Conservation (phyloP, 2,113 vertebrate genomes). For the Erythrocercus mccallii region DNA sequence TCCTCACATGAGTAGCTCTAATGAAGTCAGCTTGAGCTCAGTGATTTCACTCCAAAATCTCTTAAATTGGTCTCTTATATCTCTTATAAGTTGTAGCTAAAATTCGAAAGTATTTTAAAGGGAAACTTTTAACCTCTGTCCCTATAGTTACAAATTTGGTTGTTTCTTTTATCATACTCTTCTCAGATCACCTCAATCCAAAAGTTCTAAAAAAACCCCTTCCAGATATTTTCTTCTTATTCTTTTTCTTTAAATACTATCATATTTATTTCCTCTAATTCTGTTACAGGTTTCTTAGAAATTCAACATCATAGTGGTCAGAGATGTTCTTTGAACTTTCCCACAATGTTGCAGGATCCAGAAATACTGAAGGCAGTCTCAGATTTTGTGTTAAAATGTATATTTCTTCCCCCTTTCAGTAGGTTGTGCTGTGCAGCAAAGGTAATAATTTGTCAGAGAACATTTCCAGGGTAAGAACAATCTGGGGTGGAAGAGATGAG, state of each 20-base stretch:
- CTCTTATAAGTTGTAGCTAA: background rate
- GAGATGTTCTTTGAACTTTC: conserved; percentile 1
- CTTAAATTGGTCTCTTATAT: background rate
- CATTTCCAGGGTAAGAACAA: fast-evolving
- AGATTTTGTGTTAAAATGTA: background rate
- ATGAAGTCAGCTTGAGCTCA: conserved; percentile 15
- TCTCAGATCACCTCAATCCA: background rate
- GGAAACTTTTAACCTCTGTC: background rate
- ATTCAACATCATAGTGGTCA: background rate
- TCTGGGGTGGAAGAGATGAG: background rate
- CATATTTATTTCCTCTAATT: background rate
- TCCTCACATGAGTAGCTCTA: conserved; percentile 11
- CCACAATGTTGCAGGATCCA: background rate
- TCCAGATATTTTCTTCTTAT: background rate
- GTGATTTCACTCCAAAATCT: background rate
- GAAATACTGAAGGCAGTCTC: background rate
- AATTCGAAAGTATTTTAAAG: background rate
- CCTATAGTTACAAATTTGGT: background rate
- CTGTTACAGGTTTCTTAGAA: background rate
- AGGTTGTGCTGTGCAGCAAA: background rate
- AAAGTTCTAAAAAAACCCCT: background rate
- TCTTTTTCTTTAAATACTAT: background rate
- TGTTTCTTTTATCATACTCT: background rate
- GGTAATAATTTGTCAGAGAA: background rate
- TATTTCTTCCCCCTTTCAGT: background rate